Percentiles rank a stretch among this genome's conserved stretches.
Evolutionary conservation across 1,140 invertebrate genomes (phyloP).

Genomic region (Drosophila busckii): DNA sequence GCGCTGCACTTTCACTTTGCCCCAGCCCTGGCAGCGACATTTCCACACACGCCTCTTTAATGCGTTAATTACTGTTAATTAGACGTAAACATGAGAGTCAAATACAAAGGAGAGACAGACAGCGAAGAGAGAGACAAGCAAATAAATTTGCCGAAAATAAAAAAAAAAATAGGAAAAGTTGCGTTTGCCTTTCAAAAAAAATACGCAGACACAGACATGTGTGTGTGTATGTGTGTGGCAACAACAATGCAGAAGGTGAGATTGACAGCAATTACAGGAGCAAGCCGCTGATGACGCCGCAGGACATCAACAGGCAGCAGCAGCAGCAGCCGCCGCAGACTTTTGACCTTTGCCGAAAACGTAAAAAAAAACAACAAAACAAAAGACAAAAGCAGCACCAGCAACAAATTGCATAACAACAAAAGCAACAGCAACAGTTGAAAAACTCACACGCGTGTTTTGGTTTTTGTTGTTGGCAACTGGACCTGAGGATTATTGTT

Average conservation of each 20-base stretch:
- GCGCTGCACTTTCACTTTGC: conserved; percentile 43
- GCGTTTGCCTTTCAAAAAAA: conserved; percentile 8
- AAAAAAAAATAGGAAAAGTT: too few relatives aligned
- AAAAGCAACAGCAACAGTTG: conserved; percentile 42
- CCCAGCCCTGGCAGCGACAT: neutral
- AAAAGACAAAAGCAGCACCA: conserved; percentile 10
- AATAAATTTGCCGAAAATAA: too few relatives aligned
- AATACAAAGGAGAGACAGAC: neutral
- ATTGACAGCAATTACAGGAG: conserved; percentile 69
- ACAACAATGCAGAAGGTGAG: conserved; percentile 14
- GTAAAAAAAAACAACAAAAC: conserved; percentile 16
- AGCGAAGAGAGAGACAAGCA: neutral
- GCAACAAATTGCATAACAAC: conserved; percentile 34
- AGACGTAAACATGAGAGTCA: conserved; percentile 57
- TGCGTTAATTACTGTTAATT: conserved; percentile 74
- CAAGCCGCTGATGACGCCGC: conserved; percentile 30
- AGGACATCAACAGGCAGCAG: conserved; percentile 46
- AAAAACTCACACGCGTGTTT: conserved; percentile 16
- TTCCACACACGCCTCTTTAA: conserved; percentile 46
- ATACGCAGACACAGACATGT: conserved; percentile 5
- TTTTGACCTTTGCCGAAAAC: conserved; percentile 49
- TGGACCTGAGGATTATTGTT: conserved; percentile 12
- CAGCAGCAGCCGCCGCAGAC: conserved; percentile 12
- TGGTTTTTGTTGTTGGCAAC: conserved; percentile 16
- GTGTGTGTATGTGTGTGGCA: too few relatives aligned